Percentiles rank a stretch among this genome's conserved stretches.
Conservation (phyloP, 2,888 invertebrate genomes). For the Athetis lepigone region DNA sequence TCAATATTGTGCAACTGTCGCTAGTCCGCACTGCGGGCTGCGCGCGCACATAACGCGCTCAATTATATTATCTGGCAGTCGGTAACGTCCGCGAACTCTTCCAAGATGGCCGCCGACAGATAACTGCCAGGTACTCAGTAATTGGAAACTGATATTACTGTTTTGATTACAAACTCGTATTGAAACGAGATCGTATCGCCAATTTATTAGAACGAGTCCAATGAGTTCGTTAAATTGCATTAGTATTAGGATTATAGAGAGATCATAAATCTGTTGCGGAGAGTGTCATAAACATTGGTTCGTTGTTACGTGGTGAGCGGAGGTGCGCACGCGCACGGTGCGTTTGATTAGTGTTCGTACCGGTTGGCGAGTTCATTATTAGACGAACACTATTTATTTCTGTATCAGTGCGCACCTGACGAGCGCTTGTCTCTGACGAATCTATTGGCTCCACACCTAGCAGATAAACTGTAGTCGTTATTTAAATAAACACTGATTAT, state of each 20-base stretch:
- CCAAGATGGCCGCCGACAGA: constrained; percentile 28
- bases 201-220: constrained; percentile 38
- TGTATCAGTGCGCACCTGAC: constrained; percentile 18
- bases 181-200: constrained; percentile 44
- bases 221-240: constrained; percentile 39
- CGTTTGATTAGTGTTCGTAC: constrained; percentile 23
- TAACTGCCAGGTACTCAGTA: constrained; percentile 35
- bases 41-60: constrained; percentile 39
- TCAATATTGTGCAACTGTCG: constrained; percentile 60
- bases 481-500: constrained; percentile 17
- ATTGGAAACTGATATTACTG: constrained; percentile 51
- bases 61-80: constrained; percentile 52
- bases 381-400: constrained; percentile 21
- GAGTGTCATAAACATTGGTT: constrained; percentile 61
- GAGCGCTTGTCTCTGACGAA: constrained; percentile 28
- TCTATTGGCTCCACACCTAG: constrained; percentile 20
- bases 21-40: constrained; percentile 10
- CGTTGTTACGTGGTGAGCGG: constrained; percentile 29
- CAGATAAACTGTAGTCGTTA: constrained; percentile 14
- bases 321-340: neutral
- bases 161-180: constrained; percentile 61
- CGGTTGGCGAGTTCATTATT: constrained; percentile 38
- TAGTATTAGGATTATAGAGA: constrained; percentile 43
- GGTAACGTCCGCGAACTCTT: constrained; percentile 42
- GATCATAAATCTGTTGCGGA: constrained; percentile 50